A percentile compares a stretch with the other conserved stretches of the same genome.
phyloP scores from a whole-genome alignment of 2,888 invertebrate species.

The Oscheius myriophilus region DNA sequence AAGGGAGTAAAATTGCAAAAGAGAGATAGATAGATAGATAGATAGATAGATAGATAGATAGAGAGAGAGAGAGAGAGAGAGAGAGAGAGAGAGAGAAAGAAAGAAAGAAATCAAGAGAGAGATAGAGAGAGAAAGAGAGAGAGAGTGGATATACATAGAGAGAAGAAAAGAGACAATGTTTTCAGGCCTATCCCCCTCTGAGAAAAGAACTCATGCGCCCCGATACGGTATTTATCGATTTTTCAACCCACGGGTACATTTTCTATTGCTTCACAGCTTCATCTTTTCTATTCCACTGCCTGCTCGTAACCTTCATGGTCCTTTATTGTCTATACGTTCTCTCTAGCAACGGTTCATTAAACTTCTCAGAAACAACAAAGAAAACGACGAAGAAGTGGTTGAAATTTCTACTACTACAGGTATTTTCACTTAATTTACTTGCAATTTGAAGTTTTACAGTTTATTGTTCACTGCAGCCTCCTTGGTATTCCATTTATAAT shows the following conservation, averaged over 20 bases:
- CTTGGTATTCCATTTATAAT: slow-evolving; percentile 8
- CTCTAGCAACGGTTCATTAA: neutral
- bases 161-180: too few species aligned
- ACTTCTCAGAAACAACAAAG: slow-evolving; percentile 1
- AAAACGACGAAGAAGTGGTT: slow-evolving; percentile 16
- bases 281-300: slow-evolving; percentile 25
- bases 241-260: neutral
- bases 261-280: slow-evolving; percentile 17
- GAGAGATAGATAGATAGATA: too few species aligned
- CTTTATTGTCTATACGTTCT: neutral
- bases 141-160: too few species aligned
- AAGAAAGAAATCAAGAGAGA: too few species aligned
- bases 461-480: slow-evolving; percentile 7
- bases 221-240: slow-evolving; percentile 7
- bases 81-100: too few species aligned
- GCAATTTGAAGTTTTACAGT: neutral
- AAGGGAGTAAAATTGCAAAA: too few species aligned
- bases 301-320: slow-evolving; percentile 11
- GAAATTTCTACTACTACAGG: slow-evolving; percentile 7
- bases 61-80: too few species aligned
- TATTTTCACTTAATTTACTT: neutral
- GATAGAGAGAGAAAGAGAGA: too few species aligned
- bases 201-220: slow-evolving; percentile 6
- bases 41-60: too few species aligned
- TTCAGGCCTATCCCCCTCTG: neutral